Evolutionary conservation across 2,888 invertebrate genomes (phyloP).

Genomic region (Trichopoda pennipes): DNA sequence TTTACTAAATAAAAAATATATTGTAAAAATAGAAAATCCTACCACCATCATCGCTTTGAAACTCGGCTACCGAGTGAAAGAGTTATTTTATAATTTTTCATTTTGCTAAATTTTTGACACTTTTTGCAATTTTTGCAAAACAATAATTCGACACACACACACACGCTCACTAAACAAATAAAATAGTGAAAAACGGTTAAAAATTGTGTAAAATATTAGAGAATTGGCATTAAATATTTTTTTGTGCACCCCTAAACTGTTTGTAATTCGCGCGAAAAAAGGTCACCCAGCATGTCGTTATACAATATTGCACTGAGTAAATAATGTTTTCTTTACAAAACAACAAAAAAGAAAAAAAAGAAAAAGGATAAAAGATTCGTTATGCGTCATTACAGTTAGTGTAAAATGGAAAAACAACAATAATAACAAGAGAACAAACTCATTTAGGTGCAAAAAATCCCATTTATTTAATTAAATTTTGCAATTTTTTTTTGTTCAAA

Average conservation of each 20-base stretch:
- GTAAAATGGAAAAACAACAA: slow-evolving; percentile 39
- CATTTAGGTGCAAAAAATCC: slow-evolving; percentile 69
- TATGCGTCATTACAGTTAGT: slow-evolving; percentile 64
- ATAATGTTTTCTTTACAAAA: no score
- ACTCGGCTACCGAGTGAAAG: slow-evolving; percentile 66
- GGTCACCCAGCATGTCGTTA: slow-evolving; percentile 69
- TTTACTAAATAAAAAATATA: slow-evolving; percentile 51
- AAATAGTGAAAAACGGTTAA: slow-evolving; percentile 48
- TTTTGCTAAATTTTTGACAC: slow-evolving; percentile 72
- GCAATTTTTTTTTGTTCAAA: slow-evolving; percentile 66
- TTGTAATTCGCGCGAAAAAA: slow-evolving; percentile 68
- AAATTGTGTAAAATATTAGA: slow-evolving; percentile 60
- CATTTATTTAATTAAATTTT: slow-evolving; percentile 71
- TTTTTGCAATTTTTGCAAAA: slow-evolving; percentile 71
- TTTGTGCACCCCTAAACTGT: slow-evolving; percentile 68
- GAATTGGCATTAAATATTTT: slow-evolving; percentile 58
- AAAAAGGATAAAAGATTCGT: slow-evolving; percentile 68
- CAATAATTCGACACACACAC: slow-evolving; percentile 56
- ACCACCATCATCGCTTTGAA: slow-evolving; percentile 69
- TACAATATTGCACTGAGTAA: slow-evolving; percentile 62
- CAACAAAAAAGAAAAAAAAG: slow-evolving; percentile 41
- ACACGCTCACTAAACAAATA: slow-evolving; percentile 24
- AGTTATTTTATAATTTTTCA: slow-evolving; percentile 71
- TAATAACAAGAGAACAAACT: slow-evolving; percentile 49
- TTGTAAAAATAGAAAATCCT: slow-evolving; percentile 42